Evolutionary conservation across 2,888 invertebrate species (phyloP).

Genomic region (Cheilosia grossa): DNA sequence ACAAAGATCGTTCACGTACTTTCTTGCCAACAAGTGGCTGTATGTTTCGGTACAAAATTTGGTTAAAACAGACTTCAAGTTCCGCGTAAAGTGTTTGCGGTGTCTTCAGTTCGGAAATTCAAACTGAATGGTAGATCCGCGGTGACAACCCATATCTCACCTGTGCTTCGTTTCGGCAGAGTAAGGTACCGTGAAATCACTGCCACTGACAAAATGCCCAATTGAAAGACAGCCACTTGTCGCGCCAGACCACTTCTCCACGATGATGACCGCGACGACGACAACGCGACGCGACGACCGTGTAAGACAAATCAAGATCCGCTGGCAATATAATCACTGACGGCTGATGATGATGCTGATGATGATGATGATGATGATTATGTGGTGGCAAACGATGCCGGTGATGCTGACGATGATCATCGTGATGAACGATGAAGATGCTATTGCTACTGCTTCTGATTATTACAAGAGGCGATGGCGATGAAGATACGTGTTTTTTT

Average conservation of each 20-base stretch:
- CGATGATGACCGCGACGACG: constrained; percentile 39
- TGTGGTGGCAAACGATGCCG: constrained; percentile 57
- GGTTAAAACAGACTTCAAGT: constrained; percentile 18
- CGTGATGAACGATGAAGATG: constrained; percentile 60
- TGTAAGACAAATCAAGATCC: constrained; percentile 64
- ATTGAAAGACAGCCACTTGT: constrained; percentile 69
- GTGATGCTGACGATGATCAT: constrained; percentile 34
- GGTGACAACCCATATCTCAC: constrained; percentile 62
- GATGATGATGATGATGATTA: constrained; percentile 22
- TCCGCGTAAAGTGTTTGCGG: constrained; percentile 57
- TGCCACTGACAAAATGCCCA: constrained; percentile 72
- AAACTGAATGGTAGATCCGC: background rate
- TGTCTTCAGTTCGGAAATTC: constrained; percentile 14
- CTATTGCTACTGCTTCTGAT: constrained; percentile 51
- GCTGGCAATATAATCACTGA: constrained; percentile 47
- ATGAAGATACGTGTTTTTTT: constrained; percentile 39
- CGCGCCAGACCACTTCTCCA: constrained; percentile 63
- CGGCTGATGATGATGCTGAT: constrained; percentile 21
- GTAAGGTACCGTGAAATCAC: constrained; percentile 58
- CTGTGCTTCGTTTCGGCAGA: constrained; percentile 36
- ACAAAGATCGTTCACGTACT: constrained; percentile 41
- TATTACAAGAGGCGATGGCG: constrained; percentile 53
- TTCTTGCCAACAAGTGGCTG: constrained; percentile 56
- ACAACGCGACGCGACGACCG: background rate
- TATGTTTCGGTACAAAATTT: constrained; percentile 32